Evolutionary conservation across 2,113 vertebrate genomes (phyloP).

Genomic region (Mirounga angustirostris): DNA sequence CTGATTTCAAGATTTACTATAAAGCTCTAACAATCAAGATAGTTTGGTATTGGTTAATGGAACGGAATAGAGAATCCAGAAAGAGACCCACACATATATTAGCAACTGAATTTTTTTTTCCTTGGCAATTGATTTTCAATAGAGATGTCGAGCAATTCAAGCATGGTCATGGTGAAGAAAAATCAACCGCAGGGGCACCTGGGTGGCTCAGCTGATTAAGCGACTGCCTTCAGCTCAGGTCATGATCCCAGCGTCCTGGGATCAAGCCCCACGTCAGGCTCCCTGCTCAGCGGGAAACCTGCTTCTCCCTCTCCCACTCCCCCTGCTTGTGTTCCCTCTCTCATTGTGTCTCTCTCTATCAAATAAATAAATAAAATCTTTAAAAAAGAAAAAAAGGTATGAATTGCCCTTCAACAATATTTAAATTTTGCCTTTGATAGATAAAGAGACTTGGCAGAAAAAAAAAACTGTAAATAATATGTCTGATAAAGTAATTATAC

Average conservation of each 20-base stretch:
- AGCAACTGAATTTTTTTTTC: not conserved
- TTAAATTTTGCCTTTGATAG: not conserved
- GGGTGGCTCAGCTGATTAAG: too few species aligned
- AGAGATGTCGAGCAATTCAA: not conserved
- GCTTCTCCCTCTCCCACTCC: too few species aligned
- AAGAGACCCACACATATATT: not conserved
- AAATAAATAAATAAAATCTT: too few species aligned
- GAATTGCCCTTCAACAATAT: not conserved
- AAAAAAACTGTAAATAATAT: not conserved
- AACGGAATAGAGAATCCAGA: not conserved
- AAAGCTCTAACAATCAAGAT: not conserved
- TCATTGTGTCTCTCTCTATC: too few species aligned
- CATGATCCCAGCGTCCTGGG: too few species aligned
- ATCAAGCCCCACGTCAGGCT: too few species aligned
- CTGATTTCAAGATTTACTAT: slow-evolving; percentile 23
- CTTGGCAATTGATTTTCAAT: not conserved
- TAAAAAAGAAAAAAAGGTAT: not conserved
- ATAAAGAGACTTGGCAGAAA: not conserved
- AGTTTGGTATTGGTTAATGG: not conserved
- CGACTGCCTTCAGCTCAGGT: too few species aligned
- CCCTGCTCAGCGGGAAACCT: too few species aligned
- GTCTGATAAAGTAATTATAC: not conserved
- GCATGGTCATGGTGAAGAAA: not conserved
- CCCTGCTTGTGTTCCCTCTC: too few species aligned
- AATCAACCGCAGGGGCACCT: too few species aligned